Conservation (phyloP, 1,140 invertebrate genomes). For the Macrotrachela quadricornifera region DNA sequence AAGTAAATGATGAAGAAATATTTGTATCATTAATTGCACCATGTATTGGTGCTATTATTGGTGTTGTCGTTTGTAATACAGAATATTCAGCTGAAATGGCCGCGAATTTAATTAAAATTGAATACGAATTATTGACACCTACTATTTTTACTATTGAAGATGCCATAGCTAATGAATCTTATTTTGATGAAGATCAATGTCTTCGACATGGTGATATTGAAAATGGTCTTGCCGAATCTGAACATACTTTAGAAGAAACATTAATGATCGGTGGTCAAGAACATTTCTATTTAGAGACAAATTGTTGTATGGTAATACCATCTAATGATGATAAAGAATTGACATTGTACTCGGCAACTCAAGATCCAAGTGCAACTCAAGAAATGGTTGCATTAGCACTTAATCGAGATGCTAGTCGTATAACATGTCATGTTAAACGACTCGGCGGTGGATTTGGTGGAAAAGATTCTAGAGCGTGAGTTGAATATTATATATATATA, state of each 20-base stretch:
- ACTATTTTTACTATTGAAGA: constrained; percentile 41
- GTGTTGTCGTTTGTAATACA: constrained; percentile 42
- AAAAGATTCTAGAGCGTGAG: constrained; percentile 53
- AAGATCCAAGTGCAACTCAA: constrained; percentile 53
- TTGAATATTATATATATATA: neutral
- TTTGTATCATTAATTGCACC: constrained; percentile 9
- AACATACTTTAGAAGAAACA: constrained; percentile 44
- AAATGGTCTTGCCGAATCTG: constrained; percentile 2
- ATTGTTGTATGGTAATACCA: constrained; percentile 44
- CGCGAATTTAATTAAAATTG: constrained; percentile 40
- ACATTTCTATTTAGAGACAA: constrained; percentile 79
- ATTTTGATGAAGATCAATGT: constrained; percentile 14
- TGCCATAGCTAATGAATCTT: constrained; percentile 31
- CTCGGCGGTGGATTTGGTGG: constrained; percentile 81
- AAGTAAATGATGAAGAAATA: neutral
- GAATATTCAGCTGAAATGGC: constrained; percentile 40
- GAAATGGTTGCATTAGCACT: constrained; percentile 48
- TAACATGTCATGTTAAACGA: constrained; percentile 52
- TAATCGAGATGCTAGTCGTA: constrained; percentile 48
- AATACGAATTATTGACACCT: constrained; percentile 32
- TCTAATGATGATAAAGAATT: constrained; percentile 59
- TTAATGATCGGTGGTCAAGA: constrained; percentile 69
- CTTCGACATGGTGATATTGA: constrained; percentile 5
- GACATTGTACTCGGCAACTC: constrained; percentile 44
- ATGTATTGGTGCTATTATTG: constrained; percentile 45